phyloP scores from a whole-genome alignment of 2,888 invertebrate species.

The Heteromurus nitidus region DNA sequence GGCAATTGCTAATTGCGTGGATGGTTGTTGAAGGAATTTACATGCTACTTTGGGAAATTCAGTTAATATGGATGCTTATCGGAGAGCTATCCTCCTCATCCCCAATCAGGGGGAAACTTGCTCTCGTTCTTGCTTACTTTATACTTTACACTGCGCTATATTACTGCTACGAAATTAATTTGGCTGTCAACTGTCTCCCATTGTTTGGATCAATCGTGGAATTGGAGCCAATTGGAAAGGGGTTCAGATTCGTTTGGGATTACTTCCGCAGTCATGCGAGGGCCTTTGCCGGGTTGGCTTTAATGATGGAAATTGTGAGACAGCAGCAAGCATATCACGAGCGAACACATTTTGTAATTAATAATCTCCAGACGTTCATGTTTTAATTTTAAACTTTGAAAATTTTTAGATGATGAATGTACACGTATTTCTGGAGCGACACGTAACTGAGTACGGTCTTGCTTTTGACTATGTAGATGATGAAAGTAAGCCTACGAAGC shows the following conservation, averaged over 20 bases:
- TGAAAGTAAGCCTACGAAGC: constrained; percentile 49
- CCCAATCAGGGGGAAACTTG: background rate
- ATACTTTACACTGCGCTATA: constrained; percentile 36
- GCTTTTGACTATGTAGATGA: constrained; percentile 60
- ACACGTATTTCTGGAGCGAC: constrained; percentile 63
- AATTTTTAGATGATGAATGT: constrained; percentile 57
- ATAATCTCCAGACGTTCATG: too few species aligned
- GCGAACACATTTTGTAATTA: too few species aligned
- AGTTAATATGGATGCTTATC: constrained; percentile 51
- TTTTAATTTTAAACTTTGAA: too few species aligned
- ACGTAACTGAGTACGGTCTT: constrained; percentile 59
- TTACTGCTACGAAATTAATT: constrained; percentile 52
- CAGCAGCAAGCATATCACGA: too few species aligned
- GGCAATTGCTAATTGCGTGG: constrained; percentile 52
- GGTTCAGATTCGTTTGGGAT: constrained; percentile 44
- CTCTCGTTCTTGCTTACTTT: constrained; percentile 35
- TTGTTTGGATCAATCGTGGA: constrained; percentile 46
- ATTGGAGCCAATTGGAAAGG: constrained; percentile 67
- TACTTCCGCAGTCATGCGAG: constrained; percentile 61
- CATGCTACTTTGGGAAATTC: constrained; percentile 41
- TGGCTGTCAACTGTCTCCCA: constrained; percentile 56
- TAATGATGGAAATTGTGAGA: constrained; percentile 67
- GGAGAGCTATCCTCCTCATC: constrained; percentile 8
- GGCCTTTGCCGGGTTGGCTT: constrained; percentile 51
- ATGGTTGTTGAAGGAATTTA: constrained; percentile 46